These are phyloP conservation scores for Thalassarche chlororhynchos DNA, from an alignment of 2,113 vertebrate species.

Conservation along the genomic window DNA sequence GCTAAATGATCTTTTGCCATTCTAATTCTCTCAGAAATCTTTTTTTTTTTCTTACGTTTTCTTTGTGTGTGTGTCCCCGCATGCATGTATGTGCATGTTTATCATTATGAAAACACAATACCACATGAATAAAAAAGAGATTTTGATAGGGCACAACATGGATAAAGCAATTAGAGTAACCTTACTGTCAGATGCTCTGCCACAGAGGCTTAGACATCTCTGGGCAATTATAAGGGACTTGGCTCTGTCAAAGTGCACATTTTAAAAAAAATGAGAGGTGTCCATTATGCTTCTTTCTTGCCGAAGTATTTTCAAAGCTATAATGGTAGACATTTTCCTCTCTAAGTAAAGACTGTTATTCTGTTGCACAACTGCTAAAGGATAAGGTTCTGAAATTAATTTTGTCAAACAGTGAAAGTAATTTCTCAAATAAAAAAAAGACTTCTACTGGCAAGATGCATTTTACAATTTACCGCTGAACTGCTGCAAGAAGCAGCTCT, in stretches of 20 bases:
- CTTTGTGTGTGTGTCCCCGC: not conserved
- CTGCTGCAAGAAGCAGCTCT: not conserved
- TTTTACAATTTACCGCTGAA: constrained; percentile 38
- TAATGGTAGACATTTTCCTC: not conserved
- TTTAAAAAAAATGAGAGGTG: not conserved
- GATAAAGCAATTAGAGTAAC: not conserved
- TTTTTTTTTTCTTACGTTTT: not conserved
- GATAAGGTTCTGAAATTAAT: constrained; percentile 33
- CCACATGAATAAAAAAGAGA: not conserved
- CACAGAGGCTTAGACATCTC: not conserved
- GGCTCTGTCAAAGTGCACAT: not conserved
- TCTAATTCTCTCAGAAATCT: not conserved
- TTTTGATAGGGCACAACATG: not conserved
- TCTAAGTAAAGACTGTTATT: not conserved
- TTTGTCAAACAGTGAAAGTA: not conserved
- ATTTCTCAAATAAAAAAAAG: not conserved
- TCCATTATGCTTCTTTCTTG: not conserved
- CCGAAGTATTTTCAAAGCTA: constrained; percentile 15
- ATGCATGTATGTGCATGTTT: not conserved
- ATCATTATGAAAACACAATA: not conserved
- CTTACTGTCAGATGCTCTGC: not conserved
- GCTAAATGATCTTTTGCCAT: not conserved
- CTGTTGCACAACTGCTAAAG: not conserved
- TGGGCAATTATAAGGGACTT: not conserved
- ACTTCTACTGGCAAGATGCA: not conserved